Conservation (phyloP, 2,888 invertebrate genomes). For the Lysandra bellargus region DNA sequence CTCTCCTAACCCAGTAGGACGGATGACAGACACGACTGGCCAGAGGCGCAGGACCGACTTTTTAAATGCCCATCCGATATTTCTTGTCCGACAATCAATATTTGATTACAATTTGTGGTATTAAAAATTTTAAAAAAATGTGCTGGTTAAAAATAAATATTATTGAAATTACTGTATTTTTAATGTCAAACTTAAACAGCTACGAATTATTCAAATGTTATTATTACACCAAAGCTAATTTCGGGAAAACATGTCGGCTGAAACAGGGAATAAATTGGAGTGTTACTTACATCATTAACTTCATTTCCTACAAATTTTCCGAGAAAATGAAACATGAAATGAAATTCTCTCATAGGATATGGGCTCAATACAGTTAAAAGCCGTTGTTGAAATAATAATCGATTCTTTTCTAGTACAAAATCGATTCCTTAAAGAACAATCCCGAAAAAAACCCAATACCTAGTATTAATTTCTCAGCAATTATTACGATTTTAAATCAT, state of each 20-base stretch:
- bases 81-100: no score
- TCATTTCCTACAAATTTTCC: neutral
- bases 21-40: neutral
- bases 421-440: neutral
- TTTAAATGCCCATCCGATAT: no score
- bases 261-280: conserved; percentile 10
- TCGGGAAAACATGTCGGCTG: neutral
- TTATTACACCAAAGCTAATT: neutral
- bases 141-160: no score
- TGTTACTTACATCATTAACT: neutral
- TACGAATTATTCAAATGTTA: conserved; percentile 14
- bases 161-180: no score
- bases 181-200: neutral
- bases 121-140: no score
- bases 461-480: no score
- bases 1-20: no score
- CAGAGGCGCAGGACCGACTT: neutral
- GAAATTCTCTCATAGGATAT: neutral
- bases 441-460: neutral
- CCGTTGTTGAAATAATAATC: neutral
- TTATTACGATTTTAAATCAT: no score
- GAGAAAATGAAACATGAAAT: conserved; percentile 18
- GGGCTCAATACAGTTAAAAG: neutral
- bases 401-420: neutral
- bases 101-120: no score